Percentiles rank a stretch among this genome's conserved stretches.
Evolutionary conservation across 2,888 invertebrate genomes (phyloP).

Genomic region (Aspidiotus destructor): DNA sequence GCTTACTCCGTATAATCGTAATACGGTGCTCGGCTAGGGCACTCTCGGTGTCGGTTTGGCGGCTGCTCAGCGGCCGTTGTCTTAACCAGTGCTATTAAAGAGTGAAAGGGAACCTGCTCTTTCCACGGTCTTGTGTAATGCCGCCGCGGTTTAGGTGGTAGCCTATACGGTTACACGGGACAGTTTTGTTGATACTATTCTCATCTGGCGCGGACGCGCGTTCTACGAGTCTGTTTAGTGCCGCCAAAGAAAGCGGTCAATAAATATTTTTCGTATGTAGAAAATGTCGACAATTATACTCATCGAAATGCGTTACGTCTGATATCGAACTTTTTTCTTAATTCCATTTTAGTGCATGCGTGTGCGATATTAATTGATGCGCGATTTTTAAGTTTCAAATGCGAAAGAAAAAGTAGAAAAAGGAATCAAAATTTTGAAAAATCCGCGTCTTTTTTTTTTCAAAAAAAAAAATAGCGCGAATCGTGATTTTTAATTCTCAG

Average conservation of each 20-base stretch:
- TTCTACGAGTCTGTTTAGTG: slow-evolving; percentile 21
- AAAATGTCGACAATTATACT: slow-evolving; percentile 17
- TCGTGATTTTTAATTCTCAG: neutral
- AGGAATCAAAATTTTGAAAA: neutral
- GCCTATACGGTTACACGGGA: slow-evolving; percentile 4
- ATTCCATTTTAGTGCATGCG: neutral
- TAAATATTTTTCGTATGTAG: neutral
- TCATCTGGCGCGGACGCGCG: slow-evolving; percentile 7
- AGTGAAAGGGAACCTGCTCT: slow-evolving; percentile 31
- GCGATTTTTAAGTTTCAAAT: slow-evolving; percentile 16
- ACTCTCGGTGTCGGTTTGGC: neutral
- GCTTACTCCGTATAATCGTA: too few species aligned
- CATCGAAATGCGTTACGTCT: slow-evolving; percentile 8
- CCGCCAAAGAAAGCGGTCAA: slow-evolving; percentile 30
- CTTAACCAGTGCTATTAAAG: slow-evolving; percentile 27
- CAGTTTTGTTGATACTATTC: slow-evolving; percentile 21
- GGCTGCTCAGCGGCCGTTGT: slow-evolving; percentile 1
- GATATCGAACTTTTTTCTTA: too few species aligned
- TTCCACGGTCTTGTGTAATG: slow-evolving; percentile 18
- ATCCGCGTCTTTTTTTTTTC: neutral
- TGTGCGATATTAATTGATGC: slow-evolving; percentile 24
- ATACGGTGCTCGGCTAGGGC: too few species aligned
- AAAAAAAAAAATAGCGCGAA: neutral
- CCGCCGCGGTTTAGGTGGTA: slow-evolving; percentile 2
- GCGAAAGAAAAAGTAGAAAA: neutral